Evolutionary conservation across 2,888 invertebrate genomes (phyloP).

Genomic region (Linnaemya vulpina): DNA sequence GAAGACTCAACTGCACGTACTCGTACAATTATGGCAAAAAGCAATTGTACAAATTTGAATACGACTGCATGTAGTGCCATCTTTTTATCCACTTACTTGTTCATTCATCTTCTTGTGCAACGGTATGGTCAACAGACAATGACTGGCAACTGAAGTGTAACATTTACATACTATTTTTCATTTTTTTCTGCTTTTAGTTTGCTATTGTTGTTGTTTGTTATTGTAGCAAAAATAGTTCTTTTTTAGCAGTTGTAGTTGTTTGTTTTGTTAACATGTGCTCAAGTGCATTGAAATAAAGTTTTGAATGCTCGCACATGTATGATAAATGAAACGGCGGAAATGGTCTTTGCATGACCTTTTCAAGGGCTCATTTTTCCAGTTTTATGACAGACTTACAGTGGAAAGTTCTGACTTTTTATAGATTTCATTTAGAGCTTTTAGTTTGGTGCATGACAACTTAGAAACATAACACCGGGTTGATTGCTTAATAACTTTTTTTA

Average conservation of each 20-base stretch:
- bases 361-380: background rate
- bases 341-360: background rate
- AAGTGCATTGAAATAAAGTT: conserved; percentile 45
- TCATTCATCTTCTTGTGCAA: conserved; percentile 38
- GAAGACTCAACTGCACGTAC: conserved; percentile 1
- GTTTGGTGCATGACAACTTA: too few species aligned
- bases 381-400: too few species aligned
- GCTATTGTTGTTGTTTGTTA: conserved; percentile 11
- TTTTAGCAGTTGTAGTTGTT: conserved; percentile 38
- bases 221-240: conserved; percentile 26
- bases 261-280: conserved; percentile 54
- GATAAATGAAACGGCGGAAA: background rate
- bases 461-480: too few species aligned
- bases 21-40: background rate
- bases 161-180: conserved; percentile 64
- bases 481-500: too few species aligned
- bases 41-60: conserved; percentile 17
- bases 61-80: conserved; percentile 27
- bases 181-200: background rate
- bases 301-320: conserved; percentile 23
- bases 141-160: conserved; percentile 68
- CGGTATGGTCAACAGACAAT: conserved; percentile 68
- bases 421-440: too few species aligned
- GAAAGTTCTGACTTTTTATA: too few species aligned
- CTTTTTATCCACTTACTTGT: conserved; percentile 30